Base-by-base conservation (phyloP, 2,797 vertebrate genomes). In the Helarctos malayanus region DNA sequence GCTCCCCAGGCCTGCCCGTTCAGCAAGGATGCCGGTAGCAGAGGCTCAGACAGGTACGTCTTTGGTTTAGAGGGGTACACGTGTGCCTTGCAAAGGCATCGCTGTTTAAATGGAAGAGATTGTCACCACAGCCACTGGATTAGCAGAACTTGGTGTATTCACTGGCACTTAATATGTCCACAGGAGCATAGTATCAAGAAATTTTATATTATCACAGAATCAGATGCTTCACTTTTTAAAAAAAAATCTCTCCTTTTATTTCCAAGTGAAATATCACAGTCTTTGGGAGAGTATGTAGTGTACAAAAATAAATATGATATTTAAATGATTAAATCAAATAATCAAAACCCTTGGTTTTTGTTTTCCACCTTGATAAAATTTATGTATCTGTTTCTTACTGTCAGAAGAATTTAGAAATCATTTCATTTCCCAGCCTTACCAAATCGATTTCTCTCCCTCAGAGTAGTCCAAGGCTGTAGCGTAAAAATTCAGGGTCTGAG, bases 291-390 rank as follows among this genome's bases (percentile, higher is more conserved):
- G 3, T 57, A 83, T 87, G 41, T 75, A 75, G 3, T 89, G 1
- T 29, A n/a, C 14, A 21, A 78, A 27, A 79, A 82, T 73, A 91
- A 88, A 84, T 85, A 45, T n/a, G 12, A 49, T 59, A 89, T 80
- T 81, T 63, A 90, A 76, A 59, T 65, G 47, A 87, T 47, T 52
- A 75, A 57, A 29, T 57, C n/a, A 89, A 47, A 35, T 56, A 41
- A 41, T 75, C 11, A 65, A 27, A 92, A 32, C n/a, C 21, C 7
- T 59, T 71, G 41, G 5, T n/a, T 95, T 94, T 88, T 88, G 9
- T 68, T 96, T 96, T 73, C 35, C 75, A 3, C n/a, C 35, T 63
- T 79, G 32, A 73, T 94, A 32, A 56, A 68, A 89, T 83, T 82
- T 89, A 57, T 32, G 6, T 83, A 56, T 96, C 5, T 63, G 9